A percentile compares a stretch with the other conserved stretches of the same genome.
Conservation (phyloP, 2,113 vertebrate genomes). For the Spea bombifrons region DNA sequence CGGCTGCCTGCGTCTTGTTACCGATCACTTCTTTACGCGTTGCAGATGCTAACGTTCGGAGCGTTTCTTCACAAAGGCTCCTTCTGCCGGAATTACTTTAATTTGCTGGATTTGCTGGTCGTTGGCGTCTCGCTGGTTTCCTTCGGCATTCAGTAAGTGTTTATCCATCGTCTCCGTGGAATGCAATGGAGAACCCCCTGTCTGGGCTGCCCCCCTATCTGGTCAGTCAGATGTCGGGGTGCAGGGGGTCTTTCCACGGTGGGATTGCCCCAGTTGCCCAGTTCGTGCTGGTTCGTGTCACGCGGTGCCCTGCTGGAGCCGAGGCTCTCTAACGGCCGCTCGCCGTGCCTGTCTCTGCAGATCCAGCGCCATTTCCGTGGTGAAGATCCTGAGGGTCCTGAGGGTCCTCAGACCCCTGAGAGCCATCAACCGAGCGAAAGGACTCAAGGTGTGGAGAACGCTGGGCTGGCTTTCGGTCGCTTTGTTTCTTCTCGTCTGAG, state of each 20-base stretch:
- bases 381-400: conserved; percentile 96
- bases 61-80: conserved; percentile 97
- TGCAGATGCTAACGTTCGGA: conserved; percentile 94
- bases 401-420: conserved; percentile 91
- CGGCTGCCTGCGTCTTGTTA: too few relatives aligned
- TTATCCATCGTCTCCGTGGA: too few relatives aligned
- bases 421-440: conserved; percentile 98
- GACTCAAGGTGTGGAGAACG: conserved; percentile 81
- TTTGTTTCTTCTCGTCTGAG: too few relatives aligned
- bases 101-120: conserved; percentile 94
- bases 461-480: too few relatives aligned
- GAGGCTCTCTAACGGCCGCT: neutral
- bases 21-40: neutral
- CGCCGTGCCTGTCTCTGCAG: conserved; percentile 57
- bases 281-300: too few relatives aligned
- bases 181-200: too few relatives aligned
- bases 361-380: conserved; percentile 97
- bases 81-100: conserved; percentile 98
- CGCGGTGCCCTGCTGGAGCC: too few relatives aligned
- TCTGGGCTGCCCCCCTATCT: too few relatives aligned
- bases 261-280: too few relatives aligned
- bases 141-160: conserved; percentile 96
- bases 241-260: too few relatives aligned
- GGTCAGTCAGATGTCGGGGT: too few relatives aligned
- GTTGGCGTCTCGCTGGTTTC: conserved; percentile 97